Percentiles rank a stretch among this genome's conserved stretches.
These are phyloP conservation scores for Hormiphora californensis DNA, from an alignment of 37 sponge, comb jelly and placozoan genomes.

Conservation along the genomic window DNA sequence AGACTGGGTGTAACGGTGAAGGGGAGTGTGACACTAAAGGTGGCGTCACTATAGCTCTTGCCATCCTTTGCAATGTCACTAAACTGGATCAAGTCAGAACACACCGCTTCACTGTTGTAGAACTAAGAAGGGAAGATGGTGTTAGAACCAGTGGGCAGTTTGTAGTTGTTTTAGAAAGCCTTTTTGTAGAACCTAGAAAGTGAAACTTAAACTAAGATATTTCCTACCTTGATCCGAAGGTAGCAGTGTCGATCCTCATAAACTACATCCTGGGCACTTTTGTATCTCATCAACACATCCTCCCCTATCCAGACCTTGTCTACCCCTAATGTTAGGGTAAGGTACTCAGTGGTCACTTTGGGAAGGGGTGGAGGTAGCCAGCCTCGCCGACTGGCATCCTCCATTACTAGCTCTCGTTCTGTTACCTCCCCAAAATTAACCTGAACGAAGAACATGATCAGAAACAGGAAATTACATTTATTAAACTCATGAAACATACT, in stretches of 20 bases:
- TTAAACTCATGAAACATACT: too few species aligned
- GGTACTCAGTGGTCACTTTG: neutral
- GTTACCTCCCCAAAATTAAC: constrained; percentile 18
- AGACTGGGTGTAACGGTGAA: constrained; percentile 20
- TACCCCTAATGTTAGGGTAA: neutral
- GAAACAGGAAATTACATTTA: too few species aligned
- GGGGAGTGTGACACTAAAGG: constrained; percentile 11
- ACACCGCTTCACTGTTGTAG: constrained; percentile 55
- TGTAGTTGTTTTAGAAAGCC: neutral
- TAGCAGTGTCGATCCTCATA: constrained; percentile 52
- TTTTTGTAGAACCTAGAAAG: too few species aligned
- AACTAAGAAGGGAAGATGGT: neutral
- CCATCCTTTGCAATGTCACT: neutral
- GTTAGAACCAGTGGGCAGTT: neutral
- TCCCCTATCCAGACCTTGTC: constrained; percentile 42
- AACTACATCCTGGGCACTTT: neutral
- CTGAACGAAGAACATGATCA: constrained; percentile 2
- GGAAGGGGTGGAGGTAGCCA: constrained; percentile 46
- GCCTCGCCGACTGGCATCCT: constrained; percentile 12
- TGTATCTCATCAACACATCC: neutral
- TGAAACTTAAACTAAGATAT: too few species aligned
- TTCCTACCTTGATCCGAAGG: constrained; percentile 21
- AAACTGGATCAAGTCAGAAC: constrained; percentile 19
- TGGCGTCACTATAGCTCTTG: constrained; percentile 20
- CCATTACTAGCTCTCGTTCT: constrained; percentile 30